Percentiles rank a stretch among this genome's conserved stretches.
These are phyloP conservation scores for Actinernus sp. DNA, from an alignment of 92 coral and sea anemone species.

Conservation along the genomic window DNA sequence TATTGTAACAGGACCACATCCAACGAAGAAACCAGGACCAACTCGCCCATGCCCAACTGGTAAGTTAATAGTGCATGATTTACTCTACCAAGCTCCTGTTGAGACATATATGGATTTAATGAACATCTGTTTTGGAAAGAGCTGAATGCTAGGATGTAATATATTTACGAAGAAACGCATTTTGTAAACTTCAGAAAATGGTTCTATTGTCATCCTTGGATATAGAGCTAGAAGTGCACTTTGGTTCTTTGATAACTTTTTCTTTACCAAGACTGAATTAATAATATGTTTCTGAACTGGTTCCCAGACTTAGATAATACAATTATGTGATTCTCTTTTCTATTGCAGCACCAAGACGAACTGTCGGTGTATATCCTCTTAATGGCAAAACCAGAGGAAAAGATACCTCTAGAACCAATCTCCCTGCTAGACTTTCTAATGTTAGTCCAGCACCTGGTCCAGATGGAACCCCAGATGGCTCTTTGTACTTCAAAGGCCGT, in stretches of 20 bases:
- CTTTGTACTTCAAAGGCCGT: constrained; percentile 70
- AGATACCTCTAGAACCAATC: constrained; percentile 61
- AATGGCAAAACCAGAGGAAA: constrained; percentile 44
- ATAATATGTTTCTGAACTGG: no score
- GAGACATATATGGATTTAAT: no score
- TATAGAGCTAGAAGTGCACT: not conserved
- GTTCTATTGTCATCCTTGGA: no score
- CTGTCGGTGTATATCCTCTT: constrained; percentile 74
- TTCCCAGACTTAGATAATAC: no score
- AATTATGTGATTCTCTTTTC: no score
- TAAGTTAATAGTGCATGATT: no score
- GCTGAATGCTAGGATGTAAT: no score
- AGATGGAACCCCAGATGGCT: constrained; percentile 54
- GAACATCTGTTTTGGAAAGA: no score
- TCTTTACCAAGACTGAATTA: no score
- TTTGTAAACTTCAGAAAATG: no score
- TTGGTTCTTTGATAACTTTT: not conserved
- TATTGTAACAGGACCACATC: constrained; percentile 18
- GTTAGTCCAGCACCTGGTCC: constrained; percentile 73
- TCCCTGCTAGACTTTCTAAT: constrained; percentile 59
- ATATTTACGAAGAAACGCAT: no score
- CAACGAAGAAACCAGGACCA: constrained; percentile 35
- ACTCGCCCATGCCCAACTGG: constrained; percentile 34
- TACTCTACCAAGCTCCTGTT: no score
- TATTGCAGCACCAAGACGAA: constrained; percentile 15